Conservation (phyloP, 2,113 vertebrate genomes). For the Syrrhaptes paradoxus region DNA sequence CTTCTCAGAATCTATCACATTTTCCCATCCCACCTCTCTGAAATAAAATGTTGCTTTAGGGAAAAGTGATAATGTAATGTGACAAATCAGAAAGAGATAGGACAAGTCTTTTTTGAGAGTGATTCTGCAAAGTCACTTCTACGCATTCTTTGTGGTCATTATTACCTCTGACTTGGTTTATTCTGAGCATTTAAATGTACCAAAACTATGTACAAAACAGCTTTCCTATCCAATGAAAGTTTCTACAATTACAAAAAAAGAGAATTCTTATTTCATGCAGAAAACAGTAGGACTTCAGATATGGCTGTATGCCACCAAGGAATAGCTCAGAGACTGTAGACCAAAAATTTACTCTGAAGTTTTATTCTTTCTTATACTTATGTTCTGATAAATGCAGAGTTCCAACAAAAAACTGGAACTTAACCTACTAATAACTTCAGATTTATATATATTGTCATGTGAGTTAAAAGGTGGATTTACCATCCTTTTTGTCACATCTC, state of each 20-base stretch:
- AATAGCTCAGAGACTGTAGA: neutral
- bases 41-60: neutral
- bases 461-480: neutral
- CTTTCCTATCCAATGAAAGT: neutral
- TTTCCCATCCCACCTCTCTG: neutral
- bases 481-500: neutral
- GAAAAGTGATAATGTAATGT: neutral
- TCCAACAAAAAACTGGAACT: neutral
- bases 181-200: neutral
- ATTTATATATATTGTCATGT: neutral
- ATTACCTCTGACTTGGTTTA: neutral
- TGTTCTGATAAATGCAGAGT: neutral
- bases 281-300: neutral
- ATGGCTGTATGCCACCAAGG: neutral
- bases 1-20: neutral
- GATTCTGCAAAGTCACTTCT: neutral
- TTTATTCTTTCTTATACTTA: neutral
- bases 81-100: neutral
- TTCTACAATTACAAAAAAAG: neutral
- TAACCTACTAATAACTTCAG: neutral
- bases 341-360: neutral
- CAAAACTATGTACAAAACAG: neutral
- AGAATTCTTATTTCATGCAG: neutral
- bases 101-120: neutral
- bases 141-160: neutral